Evolutionary conservation across 1,140 invertebrate species (phyloP).

Genomic region (Prorops nasuta): DNA sequence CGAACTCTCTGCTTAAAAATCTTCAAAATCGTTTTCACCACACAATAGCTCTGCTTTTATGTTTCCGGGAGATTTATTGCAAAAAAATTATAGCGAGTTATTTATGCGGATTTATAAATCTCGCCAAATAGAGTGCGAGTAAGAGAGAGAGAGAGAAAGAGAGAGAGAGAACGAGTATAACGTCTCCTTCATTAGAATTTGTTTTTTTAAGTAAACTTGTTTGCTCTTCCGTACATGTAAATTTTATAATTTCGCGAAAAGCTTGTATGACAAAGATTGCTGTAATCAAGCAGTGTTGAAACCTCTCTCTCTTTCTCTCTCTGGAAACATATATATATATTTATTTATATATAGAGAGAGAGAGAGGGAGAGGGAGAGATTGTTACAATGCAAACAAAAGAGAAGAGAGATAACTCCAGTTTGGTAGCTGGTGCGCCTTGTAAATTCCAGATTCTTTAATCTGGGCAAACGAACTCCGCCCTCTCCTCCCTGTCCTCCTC

Average conservation of each 20-base stretch:
- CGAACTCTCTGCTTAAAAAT: not conserved
- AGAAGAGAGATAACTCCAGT: slow-evolving; percentile 9
- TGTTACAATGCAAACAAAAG: too few species aligned
- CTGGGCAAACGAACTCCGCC: slow-evolving; percentile 36
- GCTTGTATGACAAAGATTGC: too few species aligned
- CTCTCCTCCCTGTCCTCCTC: slow-evolving; percentile 5
- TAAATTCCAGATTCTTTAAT: slow-evolving; percentile 46
- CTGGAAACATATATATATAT: too few species aligned
- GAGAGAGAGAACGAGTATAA: slow-evolving; percentile 4
- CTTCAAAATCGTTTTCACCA: too few species aligned
- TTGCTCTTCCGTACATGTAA: not conserved
- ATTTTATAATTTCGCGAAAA: too few species aligned
- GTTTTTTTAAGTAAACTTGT: not conserved
- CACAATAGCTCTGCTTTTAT: too few species aligned
- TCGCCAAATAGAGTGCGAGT: slow-evolving; percentile 8
- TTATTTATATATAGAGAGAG: too few species aligned
- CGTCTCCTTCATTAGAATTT: not conserved
- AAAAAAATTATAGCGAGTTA: not conserved
- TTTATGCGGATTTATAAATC: not conserved
- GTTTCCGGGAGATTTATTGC: too few species aligned
- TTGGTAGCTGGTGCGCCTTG: slow-evolving; percentile 28
- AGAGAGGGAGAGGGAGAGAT: too few species aligned
- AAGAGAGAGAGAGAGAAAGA: slow-evolving; percentile 12
- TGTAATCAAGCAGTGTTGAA: too few species aligned
- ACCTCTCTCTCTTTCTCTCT: too few species aligned